phyloP scores from a whole-genome alignment of 2,797 vertebrate genomes.

The Helarctos malayanus region DNA sequence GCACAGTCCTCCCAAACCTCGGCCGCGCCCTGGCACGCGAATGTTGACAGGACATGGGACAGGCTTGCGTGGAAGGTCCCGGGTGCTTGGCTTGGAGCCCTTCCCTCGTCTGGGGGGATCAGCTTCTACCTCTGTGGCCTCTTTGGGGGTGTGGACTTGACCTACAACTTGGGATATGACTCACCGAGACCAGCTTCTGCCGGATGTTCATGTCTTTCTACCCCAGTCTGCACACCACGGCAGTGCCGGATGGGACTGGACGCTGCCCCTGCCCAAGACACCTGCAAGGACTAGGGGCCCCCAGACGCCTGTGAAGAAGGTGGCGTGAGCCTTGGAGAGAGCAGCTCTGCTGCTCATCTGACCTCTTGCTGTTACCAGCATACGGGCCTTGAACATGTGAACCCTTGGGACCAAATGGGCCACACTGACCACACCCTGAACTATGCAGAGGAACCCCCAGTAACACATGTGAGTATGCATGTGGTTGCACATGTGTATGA shows the following conservation, averaged over 20 bases:
- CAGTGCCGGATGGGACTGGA: not conserved
- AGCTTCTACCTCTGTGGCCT: not conserved
- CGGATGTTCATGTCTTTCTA: not conserved
- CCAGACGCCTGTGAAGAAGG: not conserved
- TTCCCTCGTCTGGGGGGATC: not conserved
- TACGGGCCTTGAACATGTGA: not conserved
- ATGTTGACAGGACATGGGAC: not conserved
- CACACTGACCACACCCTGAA: not conserved
- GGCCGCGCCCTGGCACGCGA: not conserved
- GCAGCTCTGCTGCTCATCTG: rapidly evolving
- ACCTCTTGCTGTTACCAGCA: not conserved
- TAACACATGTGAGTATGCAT: not conserved
- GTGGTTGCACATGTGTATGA: not conserved
- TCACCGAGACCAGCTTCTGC: not conserved
- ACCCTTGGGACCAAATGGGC: not conserved
- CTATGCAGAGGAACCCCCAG: not conserved
- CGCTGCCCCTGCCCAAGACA: rapidly evolving
- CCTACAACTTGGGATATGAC: not conserved
- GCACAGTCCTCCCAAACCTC: not conserved
- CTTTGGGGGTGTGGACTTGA: slow-evolving; percentile 29
- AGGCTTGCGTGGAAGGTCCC: not conserved
- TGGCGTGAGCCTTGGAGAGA: not conserved
- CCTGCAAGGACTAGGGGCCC: not conserved
- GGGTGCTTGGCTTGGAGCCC: not conserved
- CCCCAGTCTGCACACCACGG: rapidly evolving